Evolutionary conservation across 2,888 invertebrate species (phyloP).

Genomic region (Bombylius major): DNA sequence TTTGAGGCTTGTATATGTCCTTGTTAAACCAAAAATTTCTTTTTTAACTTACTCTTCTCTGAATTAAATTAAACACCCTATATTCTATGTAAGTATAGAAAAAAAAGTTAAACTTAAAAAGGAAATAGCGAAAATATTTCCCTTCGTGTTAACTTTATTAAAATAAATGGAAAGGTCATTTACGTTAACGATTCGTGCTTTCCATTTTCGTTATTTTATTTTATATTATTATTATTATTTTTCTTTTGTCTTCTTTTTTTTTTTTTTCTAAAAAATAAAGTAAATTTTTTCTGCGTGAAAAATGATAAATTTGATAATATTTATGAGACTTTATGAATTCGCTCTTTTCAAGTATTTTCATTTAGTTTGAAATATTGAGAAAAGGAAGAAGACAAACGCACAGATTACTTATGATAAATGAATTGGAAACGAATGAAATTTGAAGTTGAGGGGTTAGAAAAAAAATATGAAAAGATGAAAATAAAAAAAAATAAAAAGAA

Average conservation of each 20-base stretch:
- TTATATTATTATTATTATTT: neutral
- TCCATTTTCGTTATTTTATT: neutral
- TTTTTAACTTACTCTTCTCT: too few species aligned
- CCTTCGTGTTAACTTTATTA: conserved; percentile 12
- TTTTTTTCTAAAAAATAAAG: neutral
- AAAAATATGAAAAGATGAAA: too few species aligned
- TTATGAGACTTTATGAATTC: neutral
- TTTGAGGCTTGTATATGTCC: too few species aligned
- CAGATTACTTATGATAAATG: too few species aligned
- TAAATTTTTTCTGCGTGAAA: neutral
- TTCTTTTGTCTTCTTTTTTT: neutral
- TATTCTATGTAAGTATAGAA: too few species aligned
- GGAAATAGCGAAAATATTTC: neutral
- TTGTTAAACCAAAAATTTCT: neutral
- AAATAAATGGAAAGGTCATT: conserved; percentile 14
- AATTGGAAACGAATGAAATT: too few species aligned
- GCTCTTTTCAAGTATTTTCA: too few species aligned
- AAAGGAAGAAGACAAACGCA: too few species aligned
- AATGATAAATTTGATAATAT: conserved; percentile 3
- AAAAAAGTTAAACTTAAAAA: neutral
- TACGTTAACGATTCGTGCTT: conserved; percentile 8
- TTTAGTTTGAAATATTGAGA: too few species aligned
- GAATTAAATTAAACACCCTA: too few species aligned
- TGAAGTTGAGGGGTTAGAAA: too few species aligned
- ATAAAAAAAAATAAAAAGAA: too few species aligned